Base-by-base conservation (phyloP, 2,797 vertebrate genomes). In the Yasuhikotakia modesta region DNA sequence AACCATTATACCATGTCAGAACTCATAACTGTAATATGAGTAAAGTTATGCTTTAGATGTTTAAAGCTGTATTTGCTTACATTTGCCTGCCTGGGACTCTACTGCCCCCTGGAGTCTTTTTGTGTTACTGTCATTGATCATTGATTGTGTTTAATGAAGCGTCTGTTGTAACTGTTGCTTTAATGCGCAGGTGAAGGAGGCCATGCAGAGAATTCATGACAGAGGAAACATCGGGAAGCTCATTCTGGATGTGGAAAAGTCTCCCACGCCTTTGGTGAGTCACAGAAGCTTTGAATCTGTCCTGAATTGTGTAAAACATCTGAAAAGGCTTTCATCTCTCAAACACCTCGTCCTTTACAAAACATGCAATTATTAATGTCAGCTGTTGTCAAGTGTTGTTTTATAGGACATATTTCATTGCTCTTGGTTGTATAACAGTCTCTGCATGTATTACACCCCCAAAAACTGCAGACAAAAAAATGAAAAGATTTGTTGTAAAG, bases 181-280 rank as follows among this genome's bases (percentile, higher is more conserved):
- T 46, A 30, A 43, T 24, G n/a, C 85, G 2, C 90, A 99, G 98
- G 98, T 99, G 61, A 99, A 99, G 89, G 98, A 99, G 79, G 98
- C 98, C 79, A 99, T 99, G 98, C 98, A 99, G 91, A 95, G 97
- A 90, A 99, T 99, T 87, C 97, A 99, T 3, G 98, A 99, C 92
- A 92, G 98, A 91, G 98, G 97, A 61, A 99, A 99, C 89, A 95
- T 99, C 77, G 98, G 98, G 83, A 99, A 99, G 87, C 94, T 99
- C 76, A 98, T 99, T 86, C 89, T 99, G 92, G 98, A 99, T 85
- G 92, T 99, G 21, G 98, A 99, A 87, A 99, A 99, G 86, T 92
- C 97, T 61, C 97, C 97, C 7, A 99, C 96, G 55, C 98, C 98
- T 30, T 92, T 99, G 95, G 98, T 99, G 89, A 92, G 89, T 79